Evolutionary conservation across 2,113 vertebrate species (phyloP), one percentile per base, ranked within the genome.

Genomic region (Phoxinus phoxinus): DNA sequence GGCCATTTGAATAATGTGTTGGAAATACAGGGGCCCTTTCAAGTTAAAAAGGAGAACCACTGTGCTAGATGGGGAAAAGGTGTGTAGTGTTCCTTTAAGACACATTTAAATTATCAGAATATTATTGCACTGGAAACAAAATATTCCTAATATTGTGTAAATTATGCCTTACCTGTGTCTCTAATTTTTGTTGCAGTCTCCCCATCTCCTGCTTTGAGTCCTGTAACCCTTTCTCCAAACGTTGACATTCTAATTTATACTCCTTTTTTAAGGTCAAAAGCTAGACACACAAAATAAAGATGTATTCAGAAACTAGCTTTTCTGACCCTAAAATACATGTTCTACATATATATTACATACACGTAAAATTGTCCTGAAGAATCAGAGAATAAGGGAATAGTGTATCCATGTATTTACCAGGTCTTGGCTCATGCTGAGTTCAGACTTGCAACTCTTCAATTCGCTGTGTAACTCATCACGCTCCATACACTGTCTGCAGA

Each of bases 401-500:
- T 25, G 6, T 27, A 69, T 19, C 17, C 30, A 35, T 25, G n/a
- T 9, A 35, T 67, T 17, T 82, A 88, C 87, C 87, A 71, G 83
- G 12, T 75, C 67, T 76, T 53, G 63, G 84, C 88, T 83, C 79
- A 90, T 88, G 71, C 71, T 44, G 23, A 94, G 91, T 77, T 94
- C 93, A 77, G 87, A 71, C 84, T 91, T 93, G 10, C 87, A 83
- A 37, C 89, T 89, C 51, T 83, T 83, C 8, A 94, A 78, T 83
- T 94, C 92, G 23, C 85, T 84, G 59, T 53, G 85, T 84, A 92
- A 35, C 59, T 86, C 81, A 84, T 94, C 93, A 90, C 92, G 65
- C 32, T 95, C 92, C 46, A 69, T 88, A 81, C 56, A 86, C 51
- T 91, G 90, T 86, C 95, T 95, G 88, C 85, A 30, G 32, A 85